Conservation (phyloP, 2,797 vertebrate species). For the Limosa lapponica region DNA sequence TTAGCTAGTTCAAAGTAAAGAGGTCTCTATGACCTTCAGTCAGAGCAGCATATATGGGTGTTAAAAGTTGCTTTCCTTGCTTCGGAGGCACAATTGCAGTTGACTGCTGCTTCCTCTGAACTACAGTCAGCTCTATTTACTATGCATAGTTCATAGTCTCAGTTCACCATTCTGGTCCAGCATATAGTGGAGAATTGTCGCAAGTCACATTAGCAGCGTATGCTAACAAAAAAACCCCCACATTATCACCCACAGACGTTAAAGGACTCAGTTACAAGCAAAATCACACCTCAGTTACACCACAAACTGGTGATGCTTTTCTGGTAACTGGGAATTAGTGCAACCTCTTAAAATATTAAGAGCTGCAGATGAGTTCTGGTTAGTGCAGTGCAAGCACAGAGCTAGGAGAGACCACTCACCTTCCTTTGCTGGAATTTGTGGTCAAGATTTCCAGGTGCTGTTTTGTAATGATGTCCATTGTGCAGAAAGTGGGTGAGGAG, state of each 20-base stretch:
- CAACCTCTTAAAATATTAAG: neutral
- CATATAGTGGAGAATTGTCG: neutral
- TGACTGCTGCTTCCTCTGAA: neutral
- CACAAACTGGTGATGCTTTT: neutral
- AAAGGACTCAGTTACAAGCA: neutral
- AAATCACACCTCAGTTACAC: neutral
- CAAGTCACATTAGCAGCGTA: neutral
- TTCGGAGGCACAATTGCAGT: neutral
- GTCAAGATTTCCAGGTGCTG: neutral
- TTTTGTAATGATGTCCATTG: accelerated
- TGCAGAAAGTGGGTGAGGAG: neutral
- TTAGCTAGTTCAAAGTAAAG: neutral
- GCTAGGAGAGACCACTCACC: neutral
- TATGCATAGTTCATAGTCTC: neutral
- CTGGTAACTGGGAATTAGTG: neutral
- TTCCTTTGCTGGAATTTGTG: neutral
- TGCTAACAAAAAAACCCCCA: neutral
- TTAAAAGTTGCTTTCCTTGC: neutral
- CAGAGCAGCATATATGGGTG: neutral
- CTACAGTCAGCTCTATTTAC: neutral
- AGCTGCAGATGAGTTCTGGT: neutral
- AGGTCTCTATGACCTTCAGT: neutral
- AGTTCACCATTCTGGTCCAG: neutral
- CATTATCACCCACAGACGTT: neutral
- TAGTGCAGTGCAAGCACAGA: neutral